phyloP scores from a whole-genome alignment of 2,113 vertebrate genomes.

The Holacanthus passer region DNA sequence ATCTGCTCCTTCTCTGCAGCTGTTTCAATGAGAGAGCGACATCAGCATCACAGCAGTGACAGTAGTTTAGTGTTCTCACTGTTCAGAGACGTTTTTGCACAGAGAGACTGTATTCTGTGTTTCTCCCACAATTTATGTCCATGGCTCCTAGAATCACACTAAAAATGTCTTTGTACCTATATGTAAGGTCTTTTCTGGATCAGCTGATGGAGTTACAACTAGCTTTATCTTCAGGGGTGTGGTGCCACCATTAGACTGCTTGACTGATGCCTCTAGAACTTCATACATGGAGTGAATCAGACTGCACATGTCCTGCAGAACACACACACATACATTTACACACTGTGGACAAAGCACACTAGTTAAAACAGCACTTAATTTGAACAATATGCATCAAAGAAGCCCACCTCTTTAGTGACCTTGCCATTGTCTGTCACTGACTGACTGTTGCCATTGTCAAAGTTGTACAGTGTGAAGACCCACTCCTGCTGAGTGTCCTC shows the following conservation, averaged over 20 bases:
- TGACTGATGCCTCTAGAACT: conserved; percentile 90
- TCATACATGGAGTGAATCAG: conserved; percentile 93
- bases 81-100: not conserved
- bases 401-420: conserved; percentile 89
- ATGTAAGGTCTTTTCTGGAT: conserved; percentile 55
- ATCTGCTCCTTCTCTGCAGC: conserved; percentile 37
- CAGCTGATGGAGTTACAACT: conserved; percentile 87
- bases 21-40: conserved; percentile 4
- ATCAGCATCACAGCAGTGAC: not conserved
- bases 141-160: not conserved
- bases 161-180: conserved; percentile 79
- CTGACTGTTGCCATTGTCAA: no score
- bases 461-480: conserved; percentile 93
- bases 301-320: conserved; percentile 90
- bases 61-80: not conserved
- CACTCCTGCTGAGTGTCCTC: conserved; percentile 91
- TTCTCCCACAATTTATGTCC: not conserved
- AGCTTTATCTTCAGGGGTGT: conserved; percentile 91
- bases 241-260: conserved; percentile 85
- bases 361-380: not conserved
- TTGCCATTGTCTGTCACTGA: conserved; percentile 90
- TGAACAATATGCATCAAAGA: not conserved
- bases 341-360: not conserved
- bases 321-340: not conserved
- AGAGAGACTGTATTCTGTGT: not conserved